Percentiles rank a stretch among this genome's conserved stretches.
phyloP scores from a whole-genome alignment of 2,888 invertebrate genomes.

The Aspidapion aeneum region DNA sequence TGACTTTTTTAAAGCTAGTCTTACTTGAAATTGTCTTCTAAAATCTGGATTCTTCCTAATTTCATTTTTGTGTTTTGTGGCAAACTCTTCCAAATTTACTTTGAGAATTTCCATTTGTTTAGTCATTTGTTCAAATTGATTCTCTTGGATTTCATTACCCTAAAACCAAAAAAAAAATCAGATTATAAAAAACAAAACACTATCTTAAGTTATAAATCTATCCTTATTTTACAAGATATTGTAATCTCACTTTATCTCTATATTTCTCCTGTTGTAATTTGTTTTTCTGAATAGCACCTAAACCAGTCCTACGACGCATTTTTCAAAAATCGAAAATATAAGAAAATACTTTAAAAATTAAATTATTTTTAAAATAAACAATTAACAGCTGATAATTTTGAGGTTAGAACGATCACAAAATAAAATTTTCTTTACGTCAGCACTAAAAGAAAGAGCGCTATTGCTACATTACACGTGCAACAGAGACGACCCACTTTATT shows the following conservation, averaged over 20 bases:
- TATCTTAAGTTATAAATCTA: neutral
- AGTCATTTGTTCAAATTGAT: constrained; percentile 89
- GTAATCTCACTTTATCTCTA: constrained; percentile 57
- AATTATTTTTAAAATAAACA: too few species aligned
- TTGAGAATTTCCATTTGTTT: constrained; percentile 92
- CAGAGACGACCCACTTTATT: too few species aligned
- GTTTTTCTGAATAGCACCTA: constrained; percentile 88
- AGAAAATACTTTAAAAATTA: too few species aligned
- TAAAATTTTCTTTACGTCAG: too few species aligned
- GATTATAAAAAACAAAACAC: too few species aligned
- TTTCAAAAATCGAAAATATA: too few species aligned
- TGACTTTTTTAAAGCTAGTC: neutral
- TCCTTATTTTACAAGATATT: neutral
- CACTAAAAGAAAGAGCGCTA: too few species aligned
- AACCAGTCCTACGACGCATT: constrained; percentile 79
- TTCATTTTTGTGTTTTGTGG: constrained; percentile 90
- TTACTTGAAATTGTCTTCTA: constrained; percentile 82
- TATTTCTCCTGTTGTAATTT: constrained; percentile 85
- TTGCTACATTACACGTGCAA: too few species aligned
- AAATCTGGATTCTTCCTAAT: constrained; percentile 95
- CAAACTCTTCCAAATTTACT: constrained; percentile 91
- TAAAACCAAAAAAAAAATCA: constrained; percentile 42
- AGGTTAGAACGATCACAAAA: too few species aligned
- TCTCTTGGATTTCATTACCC: constrained; percentile 87
- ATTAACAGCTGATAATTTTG: too few species aligned